Conservation (phyloP, 2,113 vertebrate genomes). For the Parus major region DNA sequence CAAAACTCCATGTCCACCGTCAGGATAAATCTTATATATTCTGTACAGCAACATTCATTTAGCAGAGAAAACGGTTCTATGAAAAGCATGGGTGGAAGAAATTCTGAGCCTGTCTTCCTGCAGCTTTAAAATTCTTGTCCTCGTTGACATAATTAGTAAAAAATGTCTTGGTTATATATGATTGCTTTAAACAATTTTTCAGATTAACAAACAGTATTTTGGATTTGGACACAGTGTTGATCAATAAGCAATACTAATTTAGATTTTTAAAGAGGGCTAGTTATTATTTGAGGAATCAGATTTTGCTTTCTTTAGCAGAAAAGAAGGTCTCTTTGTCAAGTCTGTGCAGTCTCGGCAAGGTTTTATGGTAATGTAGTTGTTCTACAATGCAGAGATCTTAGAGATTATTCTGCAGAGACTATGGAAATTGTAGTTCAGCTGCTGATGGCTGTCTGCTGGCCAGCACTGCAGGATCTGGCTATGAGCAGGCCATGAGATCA, state of each 20-base stretch:
- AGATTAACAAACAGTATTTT: not conserved
- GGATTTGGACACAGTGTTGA: not conserved
- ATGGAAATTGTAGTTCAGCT: not conserved
- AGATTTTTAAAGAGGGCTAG: not conserved
- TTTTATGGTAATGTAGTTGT: not conserved
- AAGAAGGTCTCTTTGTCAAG: not conserved
- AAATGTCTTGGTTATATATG: not conserved
- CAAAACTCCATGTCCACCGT: not conserved
- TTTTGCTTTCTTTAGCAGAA: not conserved
- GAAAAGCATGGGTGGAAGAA: not conserved
- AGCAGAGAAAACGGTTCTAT: not conserved
- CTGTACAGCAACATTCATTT: not conserved
- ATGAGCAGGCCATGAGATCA: not conserved
- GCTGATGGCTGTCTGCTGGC: not conserved
- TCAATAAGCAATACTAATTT: not conserved
- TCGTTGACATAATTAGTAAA: not conserved
- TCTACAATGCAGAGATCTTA: not conserved
- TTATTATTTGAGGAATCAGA: not conserved
- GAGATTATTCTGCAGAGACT: not conserved
- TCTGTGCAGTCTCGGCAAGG: not conserved
- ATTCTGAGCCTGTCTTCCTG: not conserved
- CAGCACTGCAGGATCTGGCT: not conserved
- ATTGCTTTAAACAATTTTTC: not conserved
- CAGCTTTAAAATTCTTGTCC: not conserved
- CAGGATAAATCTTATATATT: not conserved